These are phyloP conservation scores for Alfaro cultratus DNA, from an alignment of 2,797 vertebrate species.

Conservation along the genomic window DNA sequence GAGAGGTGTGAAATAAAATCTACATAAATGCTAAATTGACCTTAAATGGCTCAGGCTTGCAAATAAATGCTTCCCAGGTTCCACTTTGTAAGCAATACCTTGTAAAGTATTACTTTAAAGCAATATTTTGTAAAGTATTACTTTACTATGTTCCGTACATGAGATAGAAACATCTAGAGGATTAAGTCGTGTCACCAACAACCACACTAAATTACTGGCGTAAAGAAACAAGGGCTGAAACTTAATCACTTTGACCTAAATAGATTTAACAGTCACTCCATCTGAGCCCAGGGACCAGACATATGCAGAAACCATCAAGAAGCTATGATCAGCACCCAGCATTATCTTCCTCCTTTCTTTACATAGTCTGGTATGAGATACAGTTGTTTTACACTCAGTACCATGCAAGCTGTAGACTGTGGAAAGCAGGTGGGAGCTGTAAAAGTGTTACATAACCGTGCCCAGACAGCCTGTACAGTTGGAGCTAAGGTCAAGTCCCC, in stretches of 20 bases:
- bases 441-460: slow-evolving; percentile 59
- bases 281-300: slow-evolving; percentile 53
- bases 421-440: slow-evolving; percentile 21
- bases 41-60: neutral
- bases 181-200: slow-evolving; percentile 49
- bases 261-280: slow-evolving; percentile 75
- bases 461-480: slow-evolving; percentile 34
- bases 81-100: neutral
- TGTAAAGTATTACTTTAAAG: too few relatives aligned
- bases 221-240: slow-evolving; percentile 66
- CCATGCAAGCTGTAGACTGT: slow-evolving; percentile 45
- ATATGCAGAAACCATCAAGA: slow-evolving; percentile 69
- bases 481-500: slow-evolving; percentile 11
- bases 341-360: slow-evolving; percentile 42
- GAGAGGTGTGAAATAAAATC: slow-evolving; percentile 34
- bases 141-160: slow-evolving; percentile 26
- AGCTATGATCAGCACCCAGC: slow-evolving; percentile 62
- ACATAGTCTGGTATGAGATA: slow-evolving; percentile 50
- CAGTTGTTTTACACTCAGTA: slow-evolving; percentile 44
- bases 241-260: slow-evolving; percentile 74
- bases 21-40: slow-evolving; percentile 14
- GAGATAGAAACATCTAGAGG: slow-evolving; percentile 56
- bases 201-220: slow-evolving; percentile 55
- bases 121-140: too few relatives aligned
- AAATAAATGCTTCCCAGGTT: slow-evolving; percentile 19